Evolutionary conservation across 23 tunicate species (phyloP).

Genomic region (Botrylloides violaceus): DNA sequence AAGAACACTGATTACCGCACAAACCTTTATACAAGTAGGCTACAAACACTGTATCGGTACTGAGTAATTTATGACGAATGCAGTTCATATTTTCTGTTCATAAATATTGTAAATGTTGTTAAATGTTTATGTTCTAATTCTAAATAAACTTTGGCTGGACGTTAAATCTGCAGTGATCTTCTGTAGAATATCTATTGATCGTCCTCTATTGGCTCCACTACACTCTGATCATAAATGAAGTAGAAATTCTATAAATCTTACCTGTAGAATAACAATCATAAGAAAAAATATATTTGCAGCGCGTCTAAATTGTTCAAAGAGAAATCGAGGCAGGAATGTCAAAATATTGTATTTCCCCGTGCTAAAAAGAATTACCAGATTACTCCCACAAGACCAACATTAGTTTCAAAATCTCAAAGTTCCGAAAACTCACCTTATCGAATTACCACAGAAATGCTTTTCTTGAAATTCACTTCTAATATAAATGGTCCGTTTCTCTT

Average conservation of each 20-base stretch:
- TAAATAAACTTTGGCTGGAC: too few relatives aligned
- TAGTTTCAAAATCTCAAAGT: not conserved
- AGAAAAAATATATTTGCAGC: slow-evolving; percentile 95
- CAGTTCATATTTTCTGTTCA: too few relatives aligned
- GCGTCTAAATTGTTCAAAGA: slow-evolving; percentile 89
- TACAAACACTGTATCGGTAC: too few relatives aligned
- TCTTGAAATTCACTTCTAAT: slow-evolving; percentile 17
- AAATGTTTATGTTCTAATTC: too few relatives aligned
- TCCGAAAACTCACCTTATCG: slow-evolving; percentile 17
- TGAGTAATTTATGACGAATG: too few relatives aligned
- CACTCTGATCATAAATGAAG: too few relatives aligned
- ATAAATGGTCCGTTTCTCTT: not conserved
- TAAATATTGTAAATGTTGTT: too few relatives aligned
- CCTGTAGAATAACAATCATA: slow-evolving; percentile 85
- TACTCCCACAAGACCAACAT: not conserved
- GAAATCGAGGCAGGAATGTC: slow-evolving; percentile 83
- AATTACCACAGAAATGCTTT: slow-evolving; percentile 18
- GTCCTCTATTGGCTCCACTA: too few relatives aligned
- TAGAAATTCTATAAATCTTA: slow-evolving; percentile 23
- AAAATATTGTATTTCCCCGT: slow-evolving; percentile 96
- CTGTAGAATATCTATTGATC: too few relatives aligned
- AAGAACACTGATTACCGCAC: too few relatives aligned
- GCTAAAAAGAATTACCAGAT: slow-evolving; percentile 23
- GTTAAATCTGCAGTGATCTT: too few relatives aligned
- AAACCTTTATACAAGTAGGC: too few relatives aligned